Conservation (phyloP, 2,888 invertebrate genomes). For the Ischnura elegans region DNA sequence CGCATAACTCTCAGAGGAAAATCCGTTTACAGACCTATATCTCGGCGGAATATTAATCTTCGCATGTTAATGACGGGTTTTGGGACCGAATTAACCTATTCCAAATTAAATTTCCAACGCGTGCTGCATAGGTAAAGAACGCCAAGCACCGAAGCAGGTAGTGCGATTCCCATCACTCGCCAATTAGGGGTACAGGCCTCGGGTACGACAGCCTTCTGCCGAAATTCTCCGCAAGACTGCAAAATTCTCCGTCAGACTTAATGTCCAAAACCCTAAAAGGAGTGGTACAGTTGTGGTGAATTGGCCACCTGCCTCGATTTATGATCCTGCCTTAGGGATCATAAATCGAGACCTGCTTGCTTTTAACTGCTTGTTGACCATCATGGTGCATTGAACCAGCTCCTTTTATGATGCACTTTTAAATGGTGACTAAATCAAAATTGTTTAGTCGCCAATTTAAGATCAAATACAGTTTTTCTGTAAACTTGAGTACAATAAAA, state of each 20-base stretch:
- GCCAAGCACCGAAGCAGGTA: not conserved
- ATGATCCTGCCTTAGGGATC: too few relatives aligned
- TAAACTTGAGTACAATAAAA: too few relatives aligned
- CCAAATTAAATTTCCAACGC: not conserved
- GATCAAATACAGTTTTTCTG: too few relatives aligned
- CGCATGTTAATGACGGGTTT: constrained; percentile 28
- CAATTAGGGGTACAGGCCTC: not conserved
- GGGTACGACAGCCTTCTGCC: not conserved
- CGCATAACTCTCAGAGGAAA: constrained; percentile 5
- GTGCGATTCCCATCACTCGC: not conserved
- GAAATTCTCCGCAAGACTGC: not conserved
- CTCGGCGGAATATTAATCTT: constrained; percentile 15
- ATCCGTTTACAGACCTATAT: constrained; percentile 1
- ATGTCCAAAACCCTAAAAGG: too few relatives aligned
- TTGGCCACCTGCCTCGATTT: too few relatives aligned
- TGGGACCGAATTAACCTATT: constrained; percentile 2
- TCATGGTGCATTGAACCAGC: too few relatives aligned
- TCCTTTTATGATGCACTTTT: too few relatives aligned
- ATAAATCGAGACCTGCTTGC: too few relatives aligned
- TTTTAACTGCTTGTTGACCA: too few relatives aligned
- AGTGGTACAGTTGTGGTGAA: too few relatives aligned
- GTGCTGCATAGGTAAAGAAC: not conserved
- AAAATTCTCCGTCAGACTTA: not conserved
- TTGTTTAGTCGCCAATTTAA: too few relatives aligned
- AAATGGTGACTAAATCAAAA: too few relatives aligned